Evolutionary conservation across 1,140 invertebrate genomes (phyloP), one percentile per base, ranked within the genome.

Genomic region (Zaprionus gabonicus): DNA sequence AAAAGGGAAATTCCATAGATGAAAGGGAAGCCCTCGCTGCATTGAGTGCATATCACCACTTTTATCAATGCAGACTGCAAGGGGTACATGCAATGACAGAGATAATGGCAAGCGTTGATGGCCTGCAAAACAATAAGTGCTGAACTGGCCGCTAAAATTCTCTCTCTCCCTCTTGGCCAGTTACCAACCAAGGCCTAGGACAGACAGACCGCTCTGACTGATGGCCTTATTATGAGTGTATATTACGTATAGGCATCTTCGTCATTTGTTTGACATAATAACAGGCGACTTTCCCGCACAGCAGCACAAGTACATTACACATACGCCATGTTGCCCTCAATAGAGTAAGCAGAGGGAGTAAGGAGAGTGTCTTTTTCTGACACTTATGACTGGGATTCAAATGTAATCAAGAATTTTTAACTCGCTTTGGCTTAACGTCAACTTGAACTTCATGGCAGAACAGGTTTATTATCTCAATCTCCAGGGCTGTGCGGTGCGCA

Each of bases 371-470:
- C 69, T 83, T 81, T 83, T 75, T 81, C 68, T 87, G 83, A 87
- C 83, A 88, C 77, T 87, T 83, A 88, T 88, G 83, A 88, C 84
- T 82, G 76, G 80, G 84, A 88, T 88, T 87, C 84, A 88, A 88
- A 88, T 87, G 84, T 83, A 88, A 87, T 83, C 83, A 87, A 82
- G 77, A 67, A 80, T 67, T 83, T 78, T 86, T 69, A 75, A 82
- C 60, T 75, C 69, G 69, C 59, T 65, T 70, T 64, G 55, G 31
- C 69, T 65, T 72, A 36, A 34, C 56, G n/a, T 34, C 56, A 27
- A 34, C 70, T 23, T 66, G 36, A 66, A 59, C 41, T 53, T 68
- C 27, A 55, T 17, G 34, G 36, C 17, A 25, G 62, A 78, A 82
- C 65, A 66, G 74, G 65, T 67, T 69, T 74, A 71, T 69, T 74